Percentiles rank a stretch among this genome's conserved stretches.
Evolutionary conservation across 2,888 invertebrate species (phyloP).

Genomic region (Drosophila paramelanica): DNA sequence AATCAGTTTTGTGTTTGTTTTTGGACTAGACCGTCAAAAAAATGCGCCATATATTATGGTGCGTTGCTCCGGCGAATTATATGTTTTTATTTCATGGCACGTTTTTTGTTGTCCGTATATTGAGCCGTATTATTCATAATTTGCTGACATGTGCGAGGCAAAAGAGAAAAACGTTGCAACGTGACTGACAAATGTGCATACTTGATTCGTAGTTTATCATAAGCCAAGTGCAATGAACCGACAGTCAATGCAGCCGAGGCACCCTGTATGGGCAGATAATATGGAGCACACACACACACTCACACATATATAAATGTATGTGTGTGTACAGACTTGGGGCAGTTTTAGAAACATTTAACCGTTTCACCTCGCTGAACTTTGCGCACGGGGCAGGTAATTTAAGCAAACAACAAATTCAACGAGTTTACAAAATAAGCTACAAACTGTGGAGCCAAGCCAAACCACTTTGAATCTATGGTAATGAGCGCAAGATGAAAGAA

Average conservation of each 20-base stretch:
- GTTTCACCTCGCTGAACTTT: slow-evolving; percentile 83
- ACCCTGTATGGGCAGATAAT: slow-evolving; percentile 49
- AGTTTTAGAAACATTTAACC: slow-evolving; percentile 81
- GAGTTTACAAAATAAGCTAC: slow-evolving; percentile 35
- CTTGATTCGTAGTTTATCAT: slow-evolving; percentile 25
- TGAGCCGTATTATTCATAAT: slow-evolving; percentile 63
- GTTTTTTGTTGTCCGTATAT: slow-evolving; percentile 36
- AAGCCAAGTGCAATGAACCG: slow-evolving; percentile 47
- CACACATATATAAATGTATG: neutral
- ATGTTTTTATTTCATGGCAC: slow-evolving; percentile 25
- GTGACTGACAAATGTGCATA: slow-evolving; percentile 34
- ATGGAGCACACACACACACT: slow-evolving; percentile 46
- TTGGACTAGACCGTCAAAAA: slow-evolving; percentile 5
- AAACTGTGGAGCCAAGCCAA: slow-evolving; percentile 22
- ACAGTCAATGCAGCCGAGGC: slow-evolving; percentile 16
- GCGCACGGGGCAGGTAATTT: slow-evolving; percentile 63
- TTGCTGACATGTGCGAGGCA: slow-evolving; percentile 61
- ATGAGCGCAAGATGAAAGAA: slow-evolving; percentile 49
- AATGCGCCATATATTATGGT: slow-evolving; percentile 25
- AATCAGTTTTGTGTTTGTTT: slow-evolving; percentile 19
- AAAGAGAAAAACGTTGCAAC: slow-evolving; percentile 24
- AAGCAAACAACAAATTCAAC: slow-evolving; percentile 71
- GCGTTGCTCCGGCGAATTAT: slow-evolving; percentile 34
- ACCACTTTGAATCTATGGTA: slow-evolving; percentile 44
- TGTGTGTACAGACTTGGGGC: slow-evolving; percentile 35